Evolutionary conservation across 2,113 vertebrate genomes (phyloP).

Genomic region (Ramphastos sulfuratus): DNA sequence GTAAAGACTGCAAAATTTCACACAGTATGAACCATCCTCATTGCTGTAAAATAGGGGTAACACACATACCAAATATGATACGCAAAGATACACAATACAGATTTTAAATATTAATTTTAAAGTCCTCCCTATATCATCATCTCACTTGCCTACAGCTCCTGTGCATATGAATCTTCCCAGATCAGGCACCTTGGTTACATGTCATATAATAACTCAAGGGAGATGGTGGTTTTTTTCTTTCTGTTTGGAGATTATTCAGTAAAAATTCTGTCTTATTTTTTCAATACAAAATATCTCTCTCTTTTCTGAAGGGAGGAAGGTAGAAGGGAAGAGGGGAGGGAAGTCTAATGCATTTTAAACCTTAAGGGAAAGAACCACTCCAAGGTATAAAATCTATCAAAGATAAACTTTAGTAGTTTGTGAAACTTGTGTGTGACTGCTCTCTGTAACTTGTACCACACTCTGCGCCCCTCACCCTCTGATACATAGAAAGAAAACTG

Average conservation of each 20-base stretch:
- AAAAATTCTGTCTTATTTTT: not conserved
- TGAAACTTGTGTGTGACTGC: not conserved
- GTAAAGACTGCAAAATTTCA: fast-evolving
- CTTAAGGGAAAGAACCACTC: not conserved
- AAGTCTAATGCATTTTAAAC: not conserved
- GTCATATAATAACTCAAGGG: not conserved
- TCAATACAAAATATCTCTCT: not conserved
- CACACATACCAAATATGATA: not conserved
- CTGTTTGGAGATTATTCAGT: not conserved
- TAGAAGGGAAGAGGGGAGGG: not conserved
- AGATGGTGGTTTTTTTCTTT: not conserved
- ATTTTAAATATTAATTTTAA: not conserved
- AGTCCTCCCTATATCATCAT: not conserved
- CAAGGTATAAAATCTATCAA: not conserved
- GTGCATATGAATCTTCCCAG: not conserved
- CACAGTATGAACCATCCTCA: not conserved
- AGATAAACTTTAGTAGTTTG: not conserved
- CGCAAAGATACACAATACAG: not conserved
- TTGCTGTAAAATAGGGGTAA: not conserved
- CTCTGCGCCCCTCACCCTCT: constrained; percentile 50
- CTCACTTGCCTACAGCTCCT: not conserved
- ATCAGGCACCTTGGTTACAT: too few relatives aligned
- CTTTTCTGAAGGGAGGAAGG: not conserved
- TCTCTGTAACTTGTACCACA: not conserved
- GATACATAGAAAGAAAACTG: constrained; percentile 50